Percentiles rank a stretch among this genome's conserved stretches.
Evolutionary conservation across 2,113 vertebrate genomes (phyloP).

Genomic region (Nematolebias whitei): DNA sequence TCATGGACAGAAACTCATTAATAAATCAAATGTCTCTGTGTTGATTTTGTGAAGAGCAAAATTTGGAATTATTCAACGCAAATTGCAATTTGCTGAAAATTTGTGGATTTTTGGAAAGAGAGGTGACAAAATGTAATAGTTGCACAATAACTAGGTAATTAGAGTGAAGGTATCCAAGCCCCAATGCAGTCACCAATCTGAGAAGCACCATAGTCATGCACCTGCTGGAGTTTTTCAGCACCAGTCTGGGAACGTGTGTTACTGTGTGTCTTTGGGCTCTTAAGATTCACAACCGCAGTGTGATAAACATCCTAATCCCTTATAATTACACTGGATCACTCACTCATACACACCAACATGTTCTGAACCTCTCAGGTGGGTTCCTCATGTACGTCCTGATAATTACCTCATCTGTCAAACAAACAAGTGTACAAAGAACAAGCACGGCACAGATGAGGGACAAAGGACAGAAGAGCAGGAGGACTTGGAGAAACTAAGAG

Average conservation of each 20-base stretch:
- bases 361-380: constrained; percentile 54
- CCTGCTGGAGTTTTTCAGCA: constrained; percentile 9
- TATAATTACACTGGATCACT: constrained; percentile 63
- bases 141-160: not conserved
- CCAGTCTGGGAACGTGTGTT: constrained; percentile 9
- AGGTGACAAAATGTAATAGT: not conserved
- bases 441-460: constrained; percentile 20
- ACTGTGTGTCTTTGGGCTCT: not conserved
- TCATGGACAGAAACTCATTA: no score
- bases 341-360: constrained; percentile 13
- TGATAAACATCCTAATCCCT: constrained; percentile 72
- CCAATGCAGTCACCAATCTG: constrained; percentile 7
- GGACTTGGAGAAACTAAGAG: not conserved
- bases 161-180: not conserved
- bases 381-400: constrained; percentile 47
- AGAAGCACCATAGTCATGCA: not conserved
- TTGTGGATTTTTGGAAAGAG: not conserved
- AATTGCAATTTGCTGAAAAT: not conserved
- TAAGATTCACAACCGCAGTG: constrained; percentile 46
- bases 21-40: no score
- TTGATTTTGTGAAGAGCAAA: not conserved
- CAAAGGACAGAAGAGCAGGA: constrained; percentile 3
- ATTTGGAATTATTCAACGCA: not conserved
- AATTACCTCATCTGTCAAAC: constrained; percentile 66
- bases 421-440: constrained; percentile 34